Percentiles rank a stretch among this genome's conserved stretches.
Evolutionary conservation across 2,888 invertebrate species (phyloP).

Genomic region (Hydroisotoma schaefferi): DNA sequence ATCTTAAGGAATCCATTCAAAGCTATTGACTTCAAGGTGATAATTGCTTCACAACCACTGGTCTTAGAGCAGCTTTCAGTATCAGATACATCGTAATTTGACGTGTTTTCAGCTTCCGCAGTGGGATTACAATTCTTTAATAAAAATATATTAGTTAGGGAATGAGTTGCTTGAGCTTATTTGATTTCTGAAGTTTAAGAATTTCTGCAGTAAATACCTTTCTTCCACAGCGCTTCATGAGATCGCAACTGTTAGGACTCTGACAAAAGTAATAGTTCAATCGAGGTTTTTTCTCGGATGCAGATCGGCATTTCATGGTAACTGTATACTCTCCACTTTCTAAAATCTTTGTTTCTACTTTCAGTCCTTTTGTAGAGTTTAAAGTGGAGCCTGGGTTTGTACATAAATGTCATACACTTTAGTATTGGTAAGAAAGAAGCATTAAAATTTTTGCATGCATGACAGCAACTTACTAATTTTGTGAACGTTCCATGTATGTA

Average conservation of each 20-base stretch:
- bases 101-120: slow-evolving; percentile 8
- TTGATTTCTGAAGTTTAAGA: not conserved
- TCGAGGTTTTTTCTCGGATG: slow-evolving; percentile 18
- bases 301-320: slow-evolving; percentile 18
- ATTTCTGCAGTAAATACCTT: slow-evolving; percentile 17
- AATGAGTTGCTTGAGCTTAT: no score
- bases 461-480: slow-evolving; percentile 18
- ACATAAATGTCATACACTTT: no score
- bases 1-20: slow-evolving; percentile 35
- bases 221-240: slow-evolving; percentile 31
- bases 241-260: slow-evolving; percentile 29
- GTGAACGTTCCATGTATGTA: slow-evolving; percentile 23
- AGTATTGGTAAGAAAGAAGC: no score
- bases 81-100: not conserved
- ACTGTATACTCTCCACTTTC: slow-evolving; percentile 23
- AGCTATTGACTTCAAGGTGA: slow-evolving; percentile 23
- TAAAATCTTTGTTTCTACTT: slow-evolving; percentile 19
- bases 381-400: no score
- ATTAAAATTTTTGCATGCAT: not conserved
- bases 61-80: slow-evolving; percentile 9
- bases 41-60: slow-evolving; percentile 19
- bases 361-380: no score
- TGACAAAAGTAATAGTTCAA: slow-evolving; percentile 30
- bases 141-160: no score
- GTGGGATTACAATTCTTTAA: no score